These are phyloP conservation scores for Brenthis hecate DNA, from an alignment of 2,888 invertebrate genomes.

Conservation along the genomic window DNA sequence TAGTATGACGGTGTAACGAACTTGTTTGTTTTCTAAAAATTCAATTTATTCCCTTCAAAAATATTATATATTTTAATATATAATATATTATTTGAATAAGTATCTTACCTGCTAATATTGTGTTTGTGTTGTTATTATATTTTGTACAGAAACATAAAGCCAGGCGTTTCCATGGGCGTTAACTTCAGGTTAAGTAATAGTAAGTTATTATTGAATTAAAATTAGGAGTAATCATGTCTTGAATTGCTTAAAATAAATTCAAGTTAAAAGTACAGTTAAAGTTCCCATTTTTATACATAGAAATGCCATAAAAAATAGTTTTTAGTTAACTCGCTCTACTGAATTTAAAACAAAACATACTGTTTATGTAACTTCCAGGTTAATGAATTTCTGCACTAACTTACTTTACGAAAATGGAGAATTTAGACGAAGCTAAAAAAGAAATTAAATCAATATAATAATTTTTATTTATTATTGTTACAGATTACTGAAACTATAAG, in stretches of 20 bases:
- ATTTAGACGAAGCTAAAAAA: too few species aligned
- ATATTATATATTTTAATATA: conserved; percentile 7
- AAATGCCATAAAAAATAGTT: background rate
- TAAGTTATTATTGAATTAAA: conserved; percentile 75
- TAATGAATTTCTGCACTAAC: background rate
- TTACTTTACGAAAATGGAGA: too few species aligned
- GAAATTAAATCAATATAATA: too few species aligned
- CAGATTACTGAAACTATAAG: conserved; percentile 57
- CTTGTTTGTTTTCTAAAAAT: conserved; percentile 62
- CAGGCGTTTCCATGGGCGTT: conserved; percentile 75
- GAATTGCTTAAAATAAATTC: conserved; percentile 36
- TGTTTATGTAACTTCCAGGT: conserved; percentile 11
- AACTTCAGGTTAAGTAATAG: conserved; percentile 72
- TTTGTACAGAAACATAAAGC: conserved; percentile 49
- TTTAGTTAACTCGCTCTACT: background rate
- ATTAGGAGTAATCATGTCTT: conserved; percentile 56
- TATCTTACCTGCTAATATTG: background rate
- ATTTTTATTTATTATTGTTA: conserved; percentile 43
- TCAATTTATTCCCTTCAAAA: conserved; percentile 45
- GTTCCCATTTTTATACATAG: background rate
- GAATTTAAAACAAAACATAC: conserved; percentile 10
- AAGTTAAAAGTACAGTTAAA: background rate
- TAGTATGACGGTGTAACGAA: conserved; percentile 62
- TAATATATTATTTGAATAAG: background rate
- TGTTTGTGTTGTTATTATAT: conserved; percentile 46